A percentile compares a stretch with the other conserved stretches of the same genome.
Conservation (phyloP, 2,797 vertebrate genomes). For the Liparis tanakae region DNA sequence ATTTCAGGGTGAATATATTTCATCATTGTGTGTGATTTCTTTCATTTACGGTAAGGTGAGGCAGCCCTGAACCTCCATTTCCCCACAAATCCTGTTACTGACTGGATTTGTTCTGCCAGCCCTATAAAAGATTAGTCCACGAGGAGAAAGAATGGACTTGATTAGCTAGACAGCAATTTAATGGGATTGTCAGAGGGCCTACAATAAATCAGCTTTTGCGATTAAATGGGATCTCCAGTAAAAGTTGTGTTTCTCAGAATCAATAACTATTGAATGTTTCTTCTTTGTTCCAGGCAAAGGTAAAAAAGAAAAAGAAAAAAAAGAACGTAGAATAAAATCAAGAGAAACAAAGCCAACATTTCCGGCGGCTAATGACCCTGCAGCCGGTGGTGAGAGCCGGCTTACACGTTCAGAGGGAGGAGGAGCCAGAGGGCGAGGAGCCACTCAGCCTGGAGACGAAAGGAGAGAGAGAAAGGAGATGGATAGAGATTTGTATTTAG, state of each 20-base stretch:
- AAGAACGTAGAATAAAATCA: conserved; percentile 11
- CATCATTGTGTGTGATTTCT: conserved; percentile 41
- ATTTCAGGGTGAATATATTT: conserved; percentile 42
- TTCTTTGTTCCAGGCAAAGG: conserved; percentile 72
- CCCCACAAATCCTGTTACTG: conserved; percentile 83
- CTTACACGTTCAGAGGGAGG: conserved; percentile 49
- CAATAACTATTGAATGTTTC: conserved; percentile 88
- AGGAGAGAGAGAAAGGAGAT: conserved; percentile 39
- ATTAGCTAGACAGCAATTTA: conserved; percentile 90
- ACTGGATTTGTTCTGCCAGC: conserved; percentile 81
- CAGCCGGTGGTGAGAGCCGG: conserved; percentile 58
- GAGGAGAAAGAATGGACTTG: conserved; percentile 87
- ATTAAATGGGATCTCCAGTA: conserved; percentile 89
- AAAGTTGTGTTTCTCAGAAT: conserved; percentile 84
- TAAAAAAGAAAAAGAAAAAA: conserved; percentile 28
- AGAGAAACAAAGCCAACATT: conserved; percentile 73
- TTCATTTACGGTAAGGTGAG: conserved; percentile 63
- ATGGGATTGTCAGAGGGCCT: conserved; percentile 87
- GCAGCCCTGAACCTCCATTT: conserved; percentile 58
- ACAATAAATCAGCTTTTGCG: conserved; percentile 90
- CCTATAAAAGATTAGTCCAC: conserved; percentile 87
- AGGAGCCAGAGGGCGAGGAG: conserved; percentile 41
- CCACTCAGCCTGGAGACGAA: conserved; percentile 58
- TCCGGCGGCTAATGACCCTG: conserved; percentile 73
- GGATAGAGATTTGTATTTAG: conserved; percentile 59